A percentile compares a stretch with the other conserved stretches of the same genome.
Evolutionary conservation across 2,797 vertebrate species (phyloP).

Genomic region (Trematocara caparti): DNA sequence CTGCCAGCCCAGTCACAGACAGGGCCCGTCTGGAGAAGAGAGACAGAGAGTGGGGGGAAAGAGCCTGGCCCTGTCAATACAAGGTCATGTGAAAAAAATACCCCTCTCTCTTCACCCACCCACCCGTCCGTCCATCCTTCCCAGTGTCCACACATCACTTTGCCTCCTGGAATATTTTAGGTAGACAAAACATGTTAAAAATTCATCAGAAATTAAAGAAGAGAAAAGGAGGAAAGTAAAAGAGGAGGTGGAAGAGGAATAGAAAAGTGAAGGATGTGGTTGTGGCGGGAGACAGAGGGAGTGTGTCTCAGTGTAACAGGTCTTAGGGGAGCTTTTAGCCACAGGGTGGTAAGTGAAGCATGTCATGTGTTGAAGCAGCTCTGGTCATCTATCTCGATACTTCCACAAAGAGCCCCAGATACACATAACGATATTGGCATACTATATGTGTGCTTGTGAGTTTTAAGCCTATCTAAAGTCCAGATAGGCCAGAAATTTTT

Average conservation of each 20-base stretch:
- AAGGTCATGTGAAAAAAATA: slow-evolving; percentile 88
- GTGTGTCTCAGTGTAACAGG: slow-evolving; percentile 47
- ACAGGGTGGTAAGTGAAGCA: slow-evolving; percentile 61
- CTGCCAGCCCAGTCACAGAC: slow-evolving; percentile 83
- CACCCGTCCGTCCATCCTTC: slow-evolving; percentile 34
- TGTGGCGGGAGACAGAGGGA: slow-evolving; percentile 40
- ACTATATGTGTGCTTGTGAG: background rate
- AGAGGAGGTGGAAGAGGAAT: background rate
- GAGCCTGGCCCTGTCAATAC: slow-evolving; percentile 76
- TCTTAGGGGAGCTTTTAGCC: slow-evolving; percentile 65
- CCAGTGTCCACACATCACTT: slow-evolving; percentile 54
- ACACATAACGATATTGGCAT: background rate
- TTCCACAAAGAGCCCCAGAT: background rate
- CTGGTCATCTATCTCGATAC: slow-evolving; percentile 20
- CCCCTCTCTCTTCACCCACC: slow-evolving; percentile 52
- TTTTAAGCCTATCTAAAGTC: background rate
- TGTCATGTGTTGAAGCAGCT: slow-evolving; percentile 49
- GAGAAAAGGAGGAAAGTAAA: background rate
- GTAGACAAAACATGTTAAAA: slow-evolving; percentile 73
- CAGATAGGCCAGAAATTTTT: background rate
- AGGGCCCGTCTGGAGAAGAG: slow-evolving; percentile 78
- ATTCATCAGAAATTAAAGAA: background rate
- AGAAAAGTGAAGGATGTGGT: slow-evolving; percentile 7
- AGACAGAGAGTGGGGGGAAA: slow-evolving; percentile 50
- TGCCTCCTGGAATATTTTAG: slow-evolving; percentile 69